Conservation (phyloP, 1,140 invertebrate species). For the Diorhabda elongata region DNA sequence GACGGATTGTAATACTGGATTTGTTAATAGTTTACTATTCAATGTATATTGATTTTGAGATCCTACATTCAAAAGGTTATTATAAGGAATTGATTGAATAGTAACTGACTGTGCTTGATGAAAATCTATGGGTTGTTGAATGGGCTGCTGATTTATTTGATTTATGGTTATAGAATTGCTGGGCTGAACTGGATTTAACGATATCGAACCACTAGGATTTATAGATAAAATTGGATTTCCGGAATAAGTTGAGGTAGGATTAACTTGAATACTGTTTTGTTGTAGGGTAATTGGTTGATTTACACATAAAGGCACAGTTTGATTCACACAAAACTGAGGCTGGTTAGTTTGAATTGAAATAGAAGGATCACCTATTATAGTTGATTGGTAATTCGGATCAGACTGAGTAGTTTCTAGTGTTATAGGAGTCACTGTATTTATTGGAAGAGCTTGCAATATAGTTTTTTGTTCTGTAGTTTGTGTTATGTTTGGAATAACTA, state of each 20-base stretch:
- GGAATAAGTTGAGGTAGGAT: conserved; percentile 19
- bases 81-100: conserved; percentile 35
- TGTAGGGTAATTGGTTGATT: conserved; percentile 28
- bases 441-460: conserved; percentile 19
- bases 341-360: conserved; percentile 18
- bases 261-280: conserved; percentile 23
- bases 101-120: conserved; percentile 37
- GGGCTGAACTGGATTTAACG: conserved; percentile 12
- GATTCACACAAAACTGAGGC: conserved; percentile 32
- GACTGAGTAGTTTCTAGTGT: conserved; percentile 14
- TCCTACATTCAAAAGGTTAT: conserved; percentile 32
- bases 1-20: conserved; percentile 30
- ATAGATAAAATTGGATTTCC: conserved; percentile 17
- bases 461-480: conserved; percentile 27
- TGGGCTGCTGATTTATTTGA: conserved; percentile 25
- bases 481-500: conserved; percentile 30
- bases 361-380: conserved; percentile 18
- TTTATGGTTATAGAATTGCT: conserved; percentile 20
- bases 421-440: conserved; percentile 20
- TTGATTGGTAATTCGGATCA: conserved; percentile 21
- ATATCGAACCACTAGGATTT: conserved; percentile 18
- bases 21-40: conserved; percentile 33
- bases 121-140: conserved; percentile 30
- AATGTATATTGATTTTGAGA: conserved; percentile 34
- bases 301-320: conserved; percentile 33